Base-by-base conservation (phyloP, 2,888 invertebrate species). In the Tanypteryx hageni region DNA sequence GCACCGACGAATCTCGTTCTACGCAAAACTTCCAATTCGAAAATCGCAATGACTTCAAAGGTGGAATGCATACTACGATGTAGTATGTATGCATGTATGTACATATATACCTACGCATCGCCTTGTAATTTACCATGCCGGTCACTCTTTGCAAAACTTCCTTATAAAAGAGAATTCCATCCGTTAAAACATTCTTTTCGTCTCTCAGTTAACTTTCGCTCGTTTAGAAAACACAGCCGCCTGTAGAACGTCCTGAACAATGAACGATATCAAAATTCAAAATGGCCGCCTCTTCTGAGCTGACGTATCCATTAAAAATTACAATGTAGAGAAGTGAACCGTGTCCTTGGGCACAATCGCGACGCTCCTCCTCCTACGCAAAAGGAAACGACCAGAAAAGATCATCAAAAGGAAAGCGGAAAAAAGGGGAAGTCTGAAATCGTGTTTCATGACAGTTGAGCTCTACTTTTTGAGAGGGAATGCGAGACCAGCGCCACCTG, bases 371-470 rank as follows among this genome's bases (percentile, higher is more conserved):
- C 5, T 44, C 5, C 11, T 76, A 22, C 5, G 14, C 11, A 76
- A 27, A 18, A 68, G 68, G 68, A 5, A 68, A 68, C 22, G 27
- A 76, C 76, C 13, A 22, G 68, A 11, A 68, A 68, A 11, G 27
- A 76, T 27, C 13, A 76, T 76, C 76, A 27, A 76, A 76, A n/a
- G 76, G 22, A 16, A 64, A 16, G n/a, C 18, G 68, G 18, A 68
- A 18, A 22, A 68, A 22, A 13, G 22, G 76, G 76, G 13, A 18
- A 76, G 76, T 27, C 76, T 9, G 76, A 76, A 76, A 76, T 76
- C 76, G 76, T 76, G 76, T 27, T 76, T 76, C 27, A 68, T 76
- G 76, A 76, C 76, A 27, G 76, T 76, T 76, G 11, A 76, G 22
- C 76, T 76, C 76, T 22, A 27, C 22, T 22, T 76, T 76, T 68